Percentiles rank a stretch among this genome's conserved stretches.
phyloP scores from a whole-genome alignment of 2,797 vertebrate genomes.

The Eutrigla gurnardus region DNA sequence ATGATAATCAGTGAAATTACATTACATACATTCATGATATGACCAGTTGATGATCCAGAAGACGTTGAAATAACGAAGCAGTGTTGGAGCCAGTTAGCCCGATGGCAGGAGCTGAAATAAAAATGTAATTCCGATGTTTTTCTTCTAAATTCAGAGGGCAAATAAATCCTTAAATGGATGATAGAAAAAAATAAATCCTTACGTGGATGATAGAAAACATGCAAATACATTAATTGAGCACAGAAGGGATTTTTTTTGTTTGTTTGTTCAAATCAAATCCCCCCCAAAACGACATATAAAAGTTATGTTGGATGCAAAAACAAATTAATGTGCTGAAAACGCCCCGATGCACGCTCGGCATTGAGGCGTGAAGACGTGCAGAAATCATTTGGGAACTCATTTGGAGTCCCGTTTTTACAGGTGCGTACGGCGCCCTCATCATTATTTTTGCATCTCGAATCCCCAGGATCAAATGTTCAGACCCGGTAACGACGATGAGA shows the following conservation, averaged over 20 bases:
- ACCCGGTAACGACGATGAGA: not conserved
- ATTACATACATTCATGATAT: not conserved
- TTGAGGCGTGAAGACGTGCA: not conserved
- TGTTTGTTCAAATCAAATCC: not conserved
- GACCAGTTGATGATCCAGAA: no score
- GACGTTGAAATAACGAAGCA: not conserved
- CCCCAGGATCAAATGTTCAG: slow-evolving; percentile 4
- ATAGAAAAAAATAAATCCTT: not conserved
- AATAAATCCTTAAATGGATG: not conserved
- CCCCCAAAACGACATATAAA: not conserved
- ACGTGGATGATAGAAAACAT: not conserved
- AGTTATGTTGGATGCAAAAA: not conserved
- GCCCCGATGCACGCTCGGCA: not conserved
- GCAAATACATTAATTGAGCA: not conserved
- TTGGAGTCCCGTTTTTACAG: slow-evolving; percentile 10
- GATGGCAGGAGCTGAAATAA: not conserved
- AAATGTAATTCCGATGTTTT: not conserved
- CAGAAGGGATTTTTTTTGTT: not conserved
- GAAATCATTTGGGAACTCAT: slow-evolving; percentile 25
- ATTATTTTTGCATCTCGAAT: slow-evolving; percentile 24
- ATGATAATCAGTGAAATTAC: no score
- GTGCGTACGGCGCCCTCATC: not conserved
- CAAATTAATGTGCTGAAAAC: not conserved
- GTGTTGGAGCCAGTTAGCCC: not conserved
- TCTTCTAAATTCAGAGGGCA: not conserved